Conservation (phyloP, 2,113 vertebrate genomes). For the Acinonyx jubatus region DNA sequence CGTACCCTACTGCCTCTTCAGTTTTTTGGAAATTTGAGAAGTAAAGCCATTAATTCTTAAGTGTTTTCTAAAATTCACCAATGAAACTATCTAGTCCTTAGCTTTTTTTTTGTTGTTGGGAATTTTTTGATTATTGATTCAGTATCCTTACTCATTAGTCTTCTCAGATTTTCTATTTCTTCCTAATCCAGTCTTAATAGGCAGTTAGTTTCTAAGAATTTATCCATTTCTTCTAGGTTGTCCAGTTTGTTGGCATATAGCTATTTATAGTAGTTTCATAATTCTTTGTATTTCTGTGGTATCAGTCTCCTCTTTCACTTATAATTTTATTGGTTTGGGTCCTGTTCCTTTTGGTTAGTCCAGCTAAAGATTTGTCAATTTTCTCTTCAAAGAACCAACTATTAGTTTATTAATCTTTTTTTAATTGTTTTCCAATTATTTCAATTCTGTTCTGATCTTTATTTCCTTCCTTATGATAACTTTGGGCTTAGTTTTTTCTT, state of each 20-base stretch:
- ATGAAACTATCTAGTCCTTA: background rate
- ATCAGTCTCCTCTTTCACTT: background rate
- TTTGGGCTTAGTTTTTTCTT: background rate
- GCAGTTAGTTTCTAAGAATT: background rate
- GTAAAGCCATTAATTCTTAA: background rate
- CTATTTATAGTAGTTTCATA: background rate
- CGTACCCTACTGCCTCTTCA: background rate
- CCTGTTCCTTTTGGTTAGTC: background rate
- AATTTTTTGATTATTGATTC: background rate
- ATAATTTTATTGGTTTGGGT: background rate
- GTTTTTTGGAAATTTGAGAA: background rate
- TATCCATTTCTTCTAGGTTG: background rate
- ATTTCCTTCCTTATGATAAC: background rate
- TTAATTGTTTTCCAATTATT: background rate
- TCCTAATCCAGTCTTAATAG: background rate
- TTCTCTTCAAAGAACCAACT: background rate
- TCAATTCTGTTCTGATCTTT: background rate
- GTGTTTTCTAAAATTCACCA: background rate
- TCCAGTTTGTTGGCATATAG: background rate
- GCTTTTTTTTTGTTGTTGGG: background rate
- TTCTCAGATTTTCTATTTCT: background rate
- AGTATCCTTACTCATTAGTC: background rate
- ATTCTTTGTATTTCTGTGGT: background rate
- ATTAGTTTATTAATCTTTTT: background rate
- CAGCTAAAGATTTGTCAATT: background rate